A percentile compares a stretch with the other conserved stretches of the same genome.
Conservation (phyloP, 2,113 vertebrate species). For the Heptranchias perlo region DNA sequence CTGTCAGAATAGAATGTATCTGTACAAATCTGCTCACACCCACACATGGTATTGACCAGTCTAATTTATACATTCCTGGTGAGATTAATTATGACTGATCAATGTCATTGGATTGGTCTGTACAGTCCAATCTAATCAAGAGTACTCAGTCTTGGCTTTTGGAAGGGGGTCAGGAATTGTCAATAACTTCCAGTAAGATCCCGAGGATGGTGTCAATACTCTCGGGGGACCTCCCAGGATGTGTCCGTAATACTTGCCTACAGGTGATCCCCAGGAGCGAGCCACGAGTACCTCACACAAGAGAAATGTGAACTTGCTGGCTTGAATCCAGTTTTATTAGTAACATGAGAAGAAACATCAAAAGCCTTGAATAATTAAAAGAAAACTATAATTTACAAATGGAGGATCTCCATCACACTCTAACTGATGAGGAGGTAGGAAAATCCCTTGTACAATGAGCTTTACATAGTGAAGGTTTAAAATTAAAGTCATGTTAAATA, state of each 20-base stretch:
- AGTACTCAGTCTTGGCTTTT: not conserved
- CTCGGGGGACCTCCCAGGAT: not conserved
- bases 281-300: not conserved
- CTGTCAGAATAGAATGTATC: not conserved
- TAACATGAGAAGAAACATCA: not conserved
- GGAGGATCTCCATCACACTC: not conserved
- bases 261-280: not conserved
- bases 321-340: not conserved
- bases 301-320: not conserved
- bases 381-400: not conserved
- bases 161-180: not conserved
- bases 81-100: not conserved
- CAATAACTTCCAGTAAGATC: not conserved
- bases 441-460: not conserved
- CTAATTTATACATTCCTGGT: no score
- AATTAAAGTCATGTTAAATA: conserved; percentile 24
- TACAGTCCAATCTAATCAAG: not conserved
- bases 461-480: not conserved
- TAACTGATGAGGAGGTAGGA: not conserved
- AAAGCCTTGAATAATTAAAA: not conserved
- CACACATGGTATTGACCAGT: not conserved
- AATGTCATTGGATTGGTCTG: not conserved
- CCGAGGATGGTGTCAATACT: not conserved
- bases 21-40: not conserved
- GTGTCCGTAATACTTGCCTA: not conserved